Evolutionary conservation across 2,888 invertebrate species (phyloP), one percentile per base, ranked within the genome.

Genomic region (Epistrophe grossulariae): DNA sequence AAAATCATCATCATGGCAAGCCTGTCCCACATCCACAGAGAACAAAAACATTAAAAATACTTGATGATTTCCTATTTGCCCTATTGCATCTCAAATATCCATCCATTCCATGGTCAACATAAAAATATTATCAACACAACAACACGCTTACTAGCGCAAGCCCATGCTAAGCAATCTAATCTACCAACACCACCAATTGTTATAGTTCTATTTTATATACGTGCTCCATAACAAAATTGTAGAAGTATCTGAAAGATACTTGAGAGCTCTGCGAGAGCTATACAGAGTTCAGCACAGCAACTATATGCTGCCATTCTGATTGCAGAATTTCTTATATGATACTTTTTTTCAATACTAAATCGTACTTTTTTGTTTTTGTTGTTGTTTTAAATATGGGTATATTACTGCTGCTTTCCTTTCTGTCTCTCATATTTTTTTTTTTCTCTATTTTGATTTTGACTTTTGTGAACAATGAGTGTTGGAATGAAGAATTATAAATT

Each of bases 401-500:
- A 24, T 24, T 24, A 24, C 24, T 24, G 24, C 11, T 45, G 45
- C 15, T 64, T 10, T 45, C 24, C n/a, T 55, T 10, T 40, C 38
- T 17, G n/a, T n/a, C 28, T 57, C 72, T 55, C 64, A 19, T 11
- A n/a, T 40, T 52, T 40, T 40, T 70, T 55, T 40, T 52, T 40
- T 40, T 70, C 70, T 70, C 55, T 55, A 70, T 55, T 70, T 70
- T 55, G 70, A 55, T 55, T 70, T 70, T 57, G 71, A 57, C 71
- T 55, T 57, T 10, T 68, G n/a, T 13, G 28, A 55, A 19, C 62
- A 59, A 50, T 68, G 70, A 78, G 59, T 74, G 73, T 66, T 48
- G 40, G 71, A 82, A 79, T 62, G 10, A 76, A 70, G 28, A 70
- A 70, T 40, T 50, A 52, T 17, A 24, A 89, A 88, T 89, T 90